Base-by-base conservation (phyloP, 2,113 vertebrate species). In the Thinocorus orbignyianus region DNA sequence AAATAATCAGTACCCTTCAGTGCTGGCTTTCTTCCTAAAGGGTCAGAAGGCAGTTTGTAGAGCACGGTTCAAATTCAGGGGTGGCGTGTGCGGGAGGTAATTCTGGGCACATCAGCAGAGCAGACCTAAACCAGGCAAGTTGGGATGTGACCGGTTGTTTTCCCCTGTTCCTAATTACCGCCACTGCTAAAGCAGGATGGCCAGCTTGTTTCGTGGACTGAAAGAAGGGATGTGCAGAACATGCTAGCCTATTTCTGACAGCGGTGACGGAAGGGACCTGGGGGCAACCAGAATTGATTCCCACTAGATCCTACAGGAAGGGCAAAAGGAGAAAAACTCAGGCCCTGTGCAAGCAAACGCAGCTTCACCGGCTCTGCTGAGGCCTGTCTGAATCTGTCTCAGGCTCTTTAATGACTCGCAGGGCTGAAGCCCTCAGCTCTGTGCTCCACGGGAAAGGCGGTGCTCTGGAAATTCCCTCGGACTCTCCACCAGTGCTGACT, bases 301-400 rank as follows among this genome's bases (percentile, higher is more conserved):
- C 65, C 72, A 42, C 52, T n/a, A n/a, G n/a, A n/a, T 73, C 69
- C 39, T n/a, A 42, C 33, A 79, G 69, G 72, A 92, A 95, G 54
- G 78, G n/a, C n/a, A 81, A 88, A 82, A 88, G 65, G 42, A 95
- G 58, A 48, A 92, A 77, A 79, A 35, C 58, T 72, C 20, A 3
- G 58, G 41, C 52, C 49, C 0, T 0, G 25, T 46, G 60, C 24
- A 61, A 87, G 65, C 61, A 71, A 86, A 83, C 1, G 0, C 52
- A 61, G 81, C 72, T 77, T 60, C 66, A 9, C 17, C 70, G 78
- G 39, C 66, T 72, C 74, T 81, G 86, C 92, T 69, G 89, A 95
- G 92, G 86, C 95, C 93, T 96, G 95, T 87, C 95, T 96, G 93
- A 96, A 95, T 93, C 70, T 94, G 93, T 96, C 83, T 94, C 66